Base-by-base conservation (phyloP, 2,797 vertebrate species). In the Parotocinclus haroldoi region DNA sequence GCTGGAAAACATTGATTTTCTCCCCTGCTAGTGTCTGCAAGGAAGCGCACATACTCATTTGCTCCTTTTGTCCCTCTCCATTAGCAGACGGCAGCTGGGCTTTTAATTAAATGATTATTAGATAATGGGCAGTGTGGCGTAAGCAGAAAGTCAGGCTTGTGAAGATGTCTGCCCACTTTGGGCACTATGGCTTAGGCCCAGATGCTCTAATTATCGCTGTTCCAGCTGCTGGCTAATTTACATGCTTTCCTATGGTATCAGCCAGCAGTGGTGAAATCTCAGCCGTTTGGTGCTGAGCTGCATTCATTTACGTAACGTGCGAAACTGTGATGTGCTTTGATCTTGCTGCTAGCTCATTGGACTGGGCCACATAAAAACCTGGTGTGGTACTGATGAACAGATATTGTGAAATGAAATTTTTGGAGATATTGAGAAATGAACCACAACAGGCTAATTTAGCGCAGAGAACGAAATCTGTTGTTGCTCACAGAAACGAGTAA, bases 161-260 rank as follows among this genome's bases (percentile, higher is more conserved):
- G 73, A 69, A 63, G 77, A 59, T 54, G 48, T 48, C 37, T 51
- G 51, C 53, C 66, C 69, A 42, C 59, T 78, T 36, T 56, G 51
- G 72, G 74, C 40, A 62, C 83, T 86, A 86, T 81, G 69, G 37
- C 79, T 76, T 64, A 68, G 62, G 66, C 66, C 75, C 83, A 84
- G 83, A 84, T 75, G 80, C 68, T 71, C 80, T 85, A 84, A 87
- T 87, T 86, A 86, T 78, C 79, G 74, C 78, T 81, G 71, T 72
- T 74, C 74, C 73, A 58, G 66, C 73, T 72, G 69, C 61, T 59
- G 74, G 56, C 40, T 72, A 72, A 76, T 60, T 66, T 62, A 48
- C 67, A 48, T 14, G 27, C 9, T 14, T 16, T 50, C 14, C 14
- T 46, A 50, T n/a, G 48, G 13, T 50, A n/a, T 55, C 18, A 7